phyloP scores from a whole-genome alignment of 2,888 invertebrate genomes.

The Phoenoteleia sp. region DNA sequence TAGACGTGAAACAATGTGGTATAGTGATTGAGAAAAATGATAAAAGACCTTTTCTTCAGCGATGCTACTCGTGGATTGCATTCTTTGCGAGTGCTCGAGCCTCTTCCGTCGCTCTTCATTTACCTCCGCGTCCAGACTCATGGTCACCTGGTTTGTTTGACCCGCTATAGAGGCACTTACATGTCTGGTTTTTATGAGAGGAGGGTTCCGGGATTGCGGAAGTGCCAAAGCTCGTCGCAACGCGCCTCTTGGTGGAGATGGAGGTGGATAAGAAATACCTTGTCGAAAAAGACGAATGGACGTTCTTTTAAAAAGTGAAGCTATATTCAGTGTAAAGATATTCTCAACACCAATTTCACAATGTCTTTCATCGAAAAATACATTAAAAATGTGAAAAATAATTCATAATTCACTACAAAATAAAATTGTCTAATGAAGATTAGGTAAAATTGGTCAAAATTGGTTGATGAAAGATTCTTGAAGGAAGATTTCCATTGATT shows the following conservation, averaged over 20 bases:
- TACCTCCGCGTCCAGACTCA: slow-evolving; percentile 83
- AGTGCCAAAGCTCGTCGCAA: slow-evolving; percentile 89
- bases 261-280: slow-evolving; percentile 94
- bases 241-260: slow-evolving; percentile 89
- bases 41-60: slow-evolving; percentile 83
- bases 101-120: slow-evolving; percentile 84
- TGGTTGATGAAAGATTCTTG: no score
- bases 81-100: slow-evolving; percentile 82
- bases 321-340: slow-evolving; percentile 15
- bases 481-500: no score
- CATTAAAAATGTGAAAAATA: neutral
- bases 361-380: neutral
- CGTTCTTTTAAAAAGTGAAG: slow-evolving; percentile 33
- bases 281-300: slow-evolving; percentile 39
- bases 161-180: slow-evolving; percentile 88
- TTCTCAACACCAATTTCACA: slow-evolving; percentile 59
- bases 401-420: no score
- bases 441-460: no score
- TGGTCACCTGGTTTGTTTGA: slow-evolving; percentile 79
- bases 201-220: slow-evolving; percentile 92
- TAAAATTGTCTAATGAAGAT: no score
- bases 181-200: slow-evolving; percentile 93
- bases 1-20: neutral
- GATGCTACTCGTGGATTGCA: slow-evolving; percentile 83
- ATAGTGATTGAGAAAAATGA: neutral